Conservation (phyloP, 2,888 invertebrate species). For the Athalia rosae region DNA sequence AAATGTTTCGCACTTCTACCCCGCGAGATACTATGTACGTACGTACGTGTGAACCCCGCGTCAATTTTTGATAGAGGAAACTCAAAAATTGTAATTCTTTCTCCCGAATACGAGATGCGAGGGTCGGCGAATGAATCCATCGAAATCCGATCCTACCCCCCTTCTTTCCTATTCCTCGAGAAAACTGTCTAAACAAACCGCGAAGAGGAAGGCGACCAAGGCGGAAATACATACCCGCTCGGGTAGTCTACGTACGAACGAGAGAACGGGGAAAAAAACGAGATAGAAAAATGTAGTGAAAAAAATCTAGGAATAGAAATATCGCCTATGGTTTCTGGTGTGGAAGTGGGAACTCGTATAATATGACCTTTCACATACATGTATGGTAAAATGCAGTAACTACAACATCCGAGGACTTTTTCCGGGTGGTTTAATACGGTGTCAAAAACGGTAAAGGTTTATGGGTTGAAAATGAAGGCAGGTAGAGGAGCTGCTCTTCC, state of each 20-base stretch:
- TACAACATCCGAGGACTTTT: conserved; percentile 39
- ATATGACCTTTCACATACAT: background rate
- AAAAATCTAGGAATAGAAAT: background rate
- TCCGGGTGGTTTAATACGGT: conserved; percentile 36
- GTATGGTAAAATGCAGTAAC: background rate
- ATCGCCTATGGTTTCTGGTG: conserved; percentile 6
- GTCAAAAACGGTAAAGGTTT: conserved; percentile 37
- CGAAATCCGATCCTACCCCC: no score
- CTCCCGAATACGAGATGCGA: background rate
- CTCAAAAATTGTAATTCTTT: background rate
- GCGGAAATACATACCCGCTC: background rate
- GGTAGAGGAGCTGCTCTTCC: conserved; percentile 1
- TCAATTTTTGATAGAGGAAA: conserved; percentile 3
- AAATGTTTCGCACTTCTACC: conserved; percentile 40
- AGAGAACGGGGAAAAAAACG: background rate
- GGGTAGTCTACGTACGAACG: background rate
- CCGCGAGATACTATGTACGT: no score
- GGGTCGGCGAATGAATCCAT: background rate
- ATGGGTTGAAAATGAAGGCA: conserved; percentile 17
- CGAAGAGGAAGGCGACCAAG: background rate
- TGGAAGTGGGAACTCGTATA: conserved; percentile 42
- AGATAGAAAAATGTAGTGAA: background rate
- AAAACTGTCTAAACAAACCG: background rate
- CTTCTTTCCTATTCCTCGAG: background rate
- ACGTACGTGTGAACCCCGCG: background rate